phyloP scores from a whole-genome alignment of 1,140 invertebrate genomes.

The Lepidurus packardi region DNA sequence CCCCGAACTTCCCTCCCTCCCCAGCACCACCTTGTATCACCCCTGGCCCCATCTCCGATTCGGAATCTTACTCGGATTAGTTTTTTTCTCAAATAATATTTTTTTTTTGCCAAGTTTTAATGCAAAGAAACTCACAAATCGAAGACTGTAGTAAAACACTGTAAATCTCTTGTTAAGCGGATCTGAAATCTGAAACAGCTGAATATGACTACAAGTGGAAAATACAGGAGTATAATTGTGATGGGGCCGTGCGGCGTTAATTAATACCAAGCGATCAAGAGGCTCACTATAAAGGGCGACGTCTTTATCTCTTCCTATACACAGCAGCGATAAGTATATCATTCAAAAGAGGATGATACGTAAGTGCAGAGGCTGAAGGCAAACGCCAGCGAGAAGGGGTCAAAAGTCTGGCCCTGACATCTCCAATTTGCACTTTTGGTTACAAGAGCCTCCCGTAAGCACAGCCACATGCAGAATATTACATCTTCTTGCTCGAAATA shows the following conservation, averaged over 20 bases:
- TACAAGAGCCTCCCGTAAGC: neutral
- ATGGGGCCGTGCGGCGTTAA: neutral
- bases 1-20: neutral
- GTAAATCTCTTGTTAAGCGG: neutral
- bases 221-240: slow-evolving; percentile 11
- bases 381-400: neutral
- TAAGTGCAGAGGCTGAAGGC: slow-evolving; percentile 7
- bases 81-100: neutral
- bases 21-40: neutral
- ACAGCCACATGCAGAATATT: neutral
- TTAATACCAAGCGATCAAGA: slow-evolving; percentile 6
- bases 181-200: slow-evolving; percentile 7
- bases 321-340: neutral
- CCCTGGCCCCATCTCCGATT: neutral
- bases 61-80: neutral
- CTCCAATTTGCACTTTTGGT: slow-evolving; percentile 21
- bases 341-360: neutral
- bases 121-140: neutral
- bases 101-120: neutral
- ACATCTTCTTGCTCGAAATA: neutral
- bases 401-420: slow-evolving; percentile 14
- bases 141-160: neutral
- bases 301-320: neutral
- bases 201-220: neutral
- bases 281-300: neutral